Conservation (phyloP, 2,797 vertebrate species). For the Lithobates sylvaticus region DNA sequence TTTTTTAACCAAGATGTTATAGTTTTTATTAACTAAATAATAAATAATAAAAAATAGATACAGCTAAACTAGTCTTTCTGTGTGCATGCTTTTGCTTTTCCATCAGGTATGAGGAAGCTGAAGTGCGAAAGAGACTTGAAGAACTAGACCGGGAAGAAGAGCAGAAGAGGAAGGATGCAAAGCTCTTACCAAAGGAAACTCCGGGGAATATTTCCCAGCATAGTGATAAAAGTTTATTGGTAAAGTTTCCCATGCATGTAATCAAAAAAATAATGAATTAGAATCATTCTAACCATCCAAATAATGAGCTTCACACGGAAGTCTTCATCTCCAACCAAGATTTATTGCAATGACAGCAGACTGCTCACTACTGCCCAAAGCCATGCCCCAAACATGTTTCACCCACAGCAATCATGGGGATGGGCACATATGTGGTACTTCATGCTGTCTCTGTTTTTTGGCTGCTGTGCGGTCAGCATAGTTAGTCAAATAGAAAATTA, state of each 20-base stretch:
- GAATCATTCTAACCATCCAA: no score
- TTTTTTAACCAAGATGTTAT: neutral
- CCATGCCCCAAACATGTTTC: no score
- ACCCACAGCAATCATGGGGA: no score
- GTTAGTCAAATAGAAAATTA: no score
- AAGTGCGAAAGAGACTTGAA: constrained; percentile 94
- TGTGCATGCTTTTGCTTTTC: neutral
- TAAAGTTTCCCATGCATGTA: constrained; percentile 25
- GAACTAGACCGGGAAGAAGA: constrained; percentile 91
- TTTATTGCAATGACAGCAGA: no score
- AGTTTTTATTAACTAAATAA: neutral
- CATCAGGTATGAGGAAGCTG: constrained; percentile 93
- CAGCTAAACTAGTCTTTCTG: neutral
- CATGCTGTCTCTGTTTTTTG: no score
- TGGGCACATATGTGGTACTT: no score
- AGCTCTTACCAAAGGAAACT: constrained; percentile 22
- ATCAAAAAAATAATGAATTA: no score
- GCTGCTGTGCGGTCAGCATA: no score
- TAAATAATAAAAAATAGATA: neutral
- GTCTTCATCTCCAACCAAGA: no score
- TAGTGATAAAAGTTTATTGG: constrained; percentile 17
- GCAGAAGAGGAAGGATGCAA: constrained; percentile 81
- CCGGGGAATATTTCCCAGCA: constrained; percentile 1
- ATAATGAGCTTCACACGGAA: no score
- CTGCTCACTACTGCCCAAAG: no score